Conservation (phyloP, 2,113 vertebrate species). For the Pycnonotus jocosus region DNA sequence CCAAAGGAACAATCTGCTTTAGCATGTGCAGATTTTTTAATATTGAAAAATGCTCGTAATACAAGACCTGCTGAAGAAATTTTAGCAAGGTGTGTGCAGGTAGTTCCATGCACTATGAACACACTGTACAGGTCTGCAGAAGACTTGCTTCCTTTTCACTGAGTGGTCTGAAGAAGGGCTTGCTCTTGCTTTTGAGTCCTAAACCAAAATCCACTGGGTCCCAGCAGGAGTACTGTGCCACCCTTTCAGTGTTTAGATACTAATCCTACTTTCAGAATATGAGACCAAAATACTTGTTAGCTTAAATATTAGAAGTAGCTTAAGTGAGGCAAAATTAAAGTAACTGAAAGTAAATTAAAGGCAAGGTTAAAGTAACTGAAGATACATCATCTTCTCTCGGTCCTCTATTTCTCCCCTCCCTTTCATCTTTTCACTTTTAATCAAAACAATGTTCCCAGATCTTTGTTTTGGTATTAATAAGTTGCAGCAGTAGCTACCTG, state of each 20-base stretch:
- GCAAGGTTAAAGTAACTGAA: neutral
- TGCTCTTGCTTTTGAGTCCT: neutral
- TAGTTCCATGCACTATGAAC: neutral
- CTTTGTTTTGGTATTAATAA: neutral
- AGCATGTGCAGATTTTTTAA: neutral
- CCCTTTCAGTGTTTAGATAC: neutral
- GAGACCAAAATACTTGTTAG: neutral
- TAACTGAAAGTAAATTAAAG: neutral
- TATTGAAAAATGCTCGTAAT: neutral
- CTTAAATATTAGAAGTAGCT: neutral
- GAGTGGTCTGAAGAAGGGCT: neutral
- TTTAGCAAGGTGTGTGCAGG: neutral
- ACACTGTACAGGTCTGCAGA: neutral
- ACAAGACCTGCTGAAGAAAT: neutral
- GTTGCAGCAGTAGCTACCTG: neutral
- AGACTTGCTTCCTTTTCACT: neutral
- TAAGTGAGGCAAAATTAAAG: neutral
- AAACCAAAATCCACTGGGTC: neutral
- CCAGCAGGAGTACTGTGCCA: neutral
- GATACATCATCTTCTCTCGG: rapidly evolving
- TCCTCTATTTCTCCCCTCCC: neutral
- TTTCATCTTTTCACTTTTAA: neutral
- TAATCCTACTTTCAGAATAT: neutral
- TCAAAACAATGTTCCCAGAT: neutral
- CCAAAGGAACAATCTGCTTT: neutral